These are phyloP conservation scores for Gymnocephalus cernua DNA, from an alignment of 2,113 vertebrate species.

Conservation along the genomic window DNA sequence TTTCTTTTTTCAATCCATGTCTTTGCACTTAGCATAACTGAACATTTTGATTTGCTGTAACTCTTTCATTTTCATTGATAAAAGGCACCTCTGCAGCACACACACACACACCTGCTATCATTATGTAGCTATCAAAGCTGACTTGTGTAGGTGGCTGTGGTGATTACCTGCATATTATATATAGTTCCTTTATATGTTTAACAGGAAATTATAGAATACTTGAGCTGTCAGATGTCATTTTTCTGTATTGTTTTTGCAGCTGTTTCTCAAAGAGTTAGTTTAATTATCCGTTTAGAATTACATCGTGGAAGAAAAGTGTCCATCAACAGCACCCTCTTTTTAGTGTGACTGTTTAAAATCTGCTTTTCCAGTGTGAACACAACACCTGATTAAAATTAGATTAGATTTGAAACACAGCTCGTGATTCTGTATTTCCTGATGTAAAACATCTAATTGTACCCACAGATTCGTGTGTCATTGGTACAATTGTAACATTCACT, in stretches of 20 bases:
- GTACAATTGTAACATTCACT: background rate
- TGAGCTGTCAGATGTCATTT: background rate
- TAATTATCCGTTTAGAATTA: background rate
- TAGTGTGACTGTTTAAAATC: background rate
- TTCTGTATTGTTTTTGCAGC: background rate
- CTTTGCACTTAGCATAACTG: background rate
- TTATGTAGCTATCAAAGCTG: background rate
- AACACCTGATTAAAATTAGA: background rate
- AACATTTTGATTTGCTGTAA: constrained; percentile 12
- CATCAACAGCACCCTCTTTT: background rate
- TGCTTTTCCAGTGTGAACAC: background rate
- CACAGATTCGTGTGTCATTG: background rate
- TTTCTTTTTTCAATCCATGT: constrained; percentile 25
- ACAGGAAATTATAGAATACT: background rate
- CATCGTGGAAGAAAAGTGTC: background rate
- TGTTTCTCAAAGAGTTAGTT: background rate
- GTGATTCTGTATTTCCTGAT: background rate
- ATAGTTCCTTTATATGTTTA: background rate
- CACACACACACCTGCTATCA: background rate
- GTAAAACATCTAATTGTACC: background rate
- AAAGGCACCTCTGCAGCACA: background rate
- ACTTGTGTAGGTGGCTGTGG: background rate
- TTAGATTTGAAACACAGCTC: background rate
- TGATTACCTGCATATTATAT: background rate
- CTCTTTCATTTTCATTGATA: background rate